Base-by-base conservation (phyloP, 2,888 invertebrate genomes). In the Phragmatobia fuliginosa region DNA sequence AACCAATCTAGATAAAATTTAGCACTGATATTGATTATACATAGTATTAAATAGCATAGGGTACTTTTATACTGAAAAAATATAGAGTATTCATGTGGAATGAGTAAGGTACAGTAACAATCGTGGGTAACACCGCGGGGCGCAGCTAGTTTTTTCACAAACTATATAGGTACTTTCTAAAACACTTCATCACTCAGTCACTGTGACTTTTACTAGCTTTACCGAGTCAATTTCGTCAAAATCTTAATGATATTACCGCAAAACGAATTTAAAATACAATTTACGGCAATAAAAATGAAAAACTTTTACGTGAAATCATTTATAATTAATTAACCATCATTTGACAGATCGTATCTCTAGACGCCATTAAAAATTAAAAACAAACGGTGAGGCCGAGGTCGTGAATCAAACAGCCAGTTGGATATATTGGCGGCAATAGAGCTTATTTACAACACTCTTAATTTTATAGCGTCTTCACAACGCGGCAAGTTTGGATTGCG, bases 361-460 rank as follows among this genome's bases (percentile, higher is more conserved):
- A 60, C 62, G 70, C 81, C 69, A 83, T 77, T 82, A 83, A 82
- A 79, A 75, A 64, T 69, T 79, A 78, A 79, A 79, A 80, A 78
- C 80, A 83, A 76, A 82, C 73, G 76, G 56, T 45, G 52, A 68
- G 69, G 62, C 75, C 68, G 61, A 64, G 73, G 80, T 74, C 82
- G 78, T 87, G 86, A 86, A 87, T 88, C 87, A 85, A 85, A 77
- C 79, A 72, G 75, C 80, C 74, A 79, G 81, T 76, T 79, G 80
- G 83, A 86, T 91, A 90, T 91, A 91, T 88, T 86, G 89, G 83
- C 84, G 80, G 88, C 90, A 89, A 90, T 90, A 86, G 81, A 75
- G 78, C 75, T 91, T 86, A 91, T 88, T 88, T 88, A 89, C 88
- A 85, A 77, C 88, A 74, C 86, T 83, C 84, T 79, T 73, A 76